Percentiles rank a stretch among this genome's conserved stretches.
These are phyloP conservation scores for Sylvilagus floridanus DNA, from an alignment of 2,797 vertebrate genomes.

Conservation along the genomic window DNA sequence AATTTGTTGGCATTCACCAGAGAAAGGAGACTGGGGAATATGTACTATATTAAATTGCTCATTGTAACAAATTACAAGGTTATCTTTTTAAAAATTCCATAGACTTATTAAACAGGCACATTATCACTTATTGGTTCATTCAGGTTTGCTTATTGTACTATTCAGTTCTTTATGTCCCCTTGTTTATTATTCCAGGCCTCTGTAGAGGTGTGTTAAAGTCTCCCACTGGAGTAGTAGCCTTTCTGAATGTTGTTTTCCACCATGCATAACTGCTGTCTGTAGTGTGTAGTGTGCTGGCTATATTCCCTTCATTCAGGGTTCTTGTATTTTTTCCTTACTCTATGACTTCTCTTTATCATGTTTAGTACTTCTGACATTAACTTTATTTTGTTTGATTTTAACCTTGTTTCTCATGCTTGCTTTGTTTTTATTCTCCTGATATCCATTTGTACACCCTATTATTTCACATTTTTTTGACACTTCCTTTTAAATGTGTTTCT, in stretches of 20 bases:
- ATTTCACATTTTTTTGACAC: background rate
- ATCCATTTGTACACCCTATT: background rate
- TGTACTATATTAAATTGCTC: background rate
- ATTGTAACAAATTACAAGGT: background rate
- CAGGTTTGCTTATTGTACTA: background rate
- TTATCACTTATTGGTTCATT: background rate
- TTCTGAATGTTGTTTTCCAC: background rate
- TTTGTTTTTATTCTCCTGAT: background rate
- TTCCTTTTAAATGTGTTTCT: background rate
- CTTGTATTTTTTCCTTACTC: background rate
- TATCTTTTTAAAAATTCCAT: background rate
- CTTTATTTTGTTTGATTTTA: background rate
- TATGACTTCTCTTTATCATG: background rate
- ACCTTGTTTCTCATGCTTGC: no score
- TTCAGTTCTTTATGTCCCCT: background rate
- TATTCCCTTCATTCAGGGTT: background rate
- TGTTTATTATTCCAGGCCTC: background rate
- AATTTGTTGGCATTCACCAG: background rate
- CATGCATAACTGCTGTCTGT: no score
- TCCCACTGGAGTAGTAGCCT: background rate
- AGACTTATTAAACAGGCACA: no score
- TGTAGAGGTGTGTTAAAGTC: background rate
- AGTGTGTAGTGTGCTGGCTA: rapidly evolving
- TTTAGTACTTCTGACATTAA: no score
- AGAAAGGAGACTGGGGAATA: background rate